These are phyloP conservation scores for Poeciliopsis paucimaculata DNA, from an alignment of 2,797 vertebrate species.

Conservation along the genomic window DNA sequence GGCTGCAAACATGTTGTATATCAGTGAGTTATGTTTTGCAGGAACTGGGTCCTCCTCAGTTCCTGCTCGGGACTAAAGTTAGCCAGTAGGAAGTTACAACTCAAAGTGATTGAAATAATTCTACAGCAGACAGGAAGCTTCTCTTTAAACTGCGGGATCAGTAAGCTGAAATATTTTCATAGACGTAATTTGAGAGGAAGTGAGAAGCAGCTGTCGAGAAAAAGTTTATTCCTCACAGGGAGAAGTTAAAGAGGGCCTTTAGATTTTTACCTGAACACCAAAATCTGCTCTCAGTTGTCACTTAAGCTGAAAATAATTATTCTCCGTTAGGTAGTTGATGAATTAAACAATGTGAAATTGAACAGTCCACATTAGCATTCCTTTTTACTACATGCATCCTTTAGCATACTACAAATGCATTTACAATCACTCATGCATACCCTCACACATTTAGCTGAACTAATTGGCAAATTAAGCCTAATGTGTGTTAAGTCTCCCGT, in stretches of 20 bases:
- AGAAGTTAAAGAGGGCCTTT: slow-evolving; percentile 3
- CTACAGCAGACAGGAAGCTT: slow-evolving; percentile 32
- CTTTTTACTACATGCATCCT: background rate
- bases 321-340: background rate
- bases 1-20: slow-evolving; percentile 52
- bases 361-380: background rate
- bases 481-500: background rate
- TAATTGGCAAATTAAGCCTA: background rate
- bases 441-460: background rate
- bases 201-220: slow-evolving; percentile 58
- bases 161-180: slow-evolving; percentile 41
- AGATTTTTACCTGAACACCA: slow-evolving; percentile 3
- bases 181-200: slow-evolving; percentile 37
- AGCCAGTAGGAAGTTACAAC: slow-evolving; percentile 81
- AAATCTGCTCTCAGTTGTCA: background rate
- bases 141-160: slow-evolving; percentile 10
- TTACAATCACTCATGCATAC: background rate
- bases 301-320: background rate
- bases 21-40: slow-evolving; percentile 54
- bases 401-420: background rate
- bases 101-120: slow-evolving; percentile 82
- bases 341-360: background rate
- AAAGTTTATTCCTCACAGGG: slow-evolving; percentile 33
- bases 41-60: slow-evolving; percentile 23
- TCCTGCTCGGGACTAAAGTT: slow-evolving; percentile 81